Evolutionary conservation across 2,888 invertebrate genomes (phyloP), one percentile per base, ranked within the genome.

Genomic region (Luperina testacea): DNA sequence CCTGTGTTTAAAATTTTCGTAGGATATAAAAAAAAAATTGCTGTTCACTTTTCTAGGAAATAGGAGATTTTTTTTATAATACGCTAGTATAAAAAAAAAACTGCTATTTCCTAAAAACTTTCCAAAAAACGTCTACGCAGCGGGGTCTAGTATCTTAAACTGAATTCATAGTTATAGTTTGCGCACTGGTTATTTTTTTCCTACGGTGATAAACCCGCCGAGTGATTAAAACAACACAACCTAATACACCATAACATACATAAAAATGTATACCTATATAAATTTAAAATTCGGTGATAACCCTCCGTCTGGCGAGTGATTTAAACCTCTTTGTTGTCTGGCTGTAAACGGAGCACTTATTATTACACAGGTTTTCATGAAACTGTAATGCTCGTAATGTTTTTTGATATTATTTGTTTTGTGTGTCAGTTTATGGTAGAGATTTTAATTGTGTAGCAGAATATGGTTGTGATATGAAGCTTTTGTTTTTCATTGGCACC

Each of bases 321-420:
- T 92, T 91, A 92, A 76, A 42, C 15, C 74, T 81, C 92, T 92
- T 92, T 92, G 92, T 92, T 91, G 92, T 92, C 91, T 91, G 91
- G 88, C 57, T 32, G 27, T 68, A 72, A 77, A 68, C 64, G 48
- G 67, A 27, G 8, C 87, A 71, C 61, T 83, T 84, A 84, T 38
- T 83, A 69, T 72, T 63, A 57, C 83, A 83, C 53, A 72, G 80
- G 61, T 63, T 83, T 84, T 80, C 75, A 84, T 76, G 68, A 64
- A 84, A 84, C 80, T 84, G 87, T 73, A 83, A 69, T 38, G 15
- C 20, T 15, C 13, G n/a, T 65, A 57, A 67, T 32, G 15, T 61
- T 24, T 71, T 42, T 57, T 64, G 0, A 32, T 57, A 74, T 69
- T 63, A 24, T 64, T 72, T 68, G 63, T 38, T 53, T 48, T 32